Conservation (phyloP, 2,797 vertebrate species). For the Micrastur ruficollis region DNA sequence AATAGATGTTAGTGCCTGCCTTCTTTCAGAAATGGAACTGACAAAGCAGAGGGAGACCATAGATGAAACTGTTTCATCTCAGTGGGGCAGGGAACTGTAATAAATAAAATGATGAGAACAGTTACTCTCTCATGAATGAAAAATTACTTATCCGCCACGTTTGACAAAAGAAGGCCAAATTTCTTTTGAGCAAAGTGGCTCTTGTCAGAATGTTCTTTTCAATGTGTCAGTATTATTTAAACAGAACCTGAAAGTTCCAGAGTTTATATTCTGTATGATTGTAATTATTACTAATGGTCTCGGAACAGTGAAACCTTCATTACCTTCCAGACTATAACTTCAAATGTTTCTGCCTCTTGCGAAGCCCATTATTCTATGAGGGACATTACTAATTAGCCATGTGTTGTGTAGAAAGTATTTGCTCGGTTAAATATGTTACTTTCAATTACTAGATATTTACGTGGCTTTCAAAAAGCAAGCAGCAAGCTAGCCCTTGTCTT, state of each 20-base stretch:
- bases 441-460: neutral
- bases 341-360: neutral
- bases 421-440: neutral
- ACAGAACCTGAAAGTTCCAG: neutral
- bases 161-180: conserved; percentile 38
- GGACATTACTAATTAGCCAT: neutral
- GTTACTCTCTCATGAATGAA: conserved; percentile 37
- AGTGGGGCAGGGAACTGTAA: conserved; percentile 44
- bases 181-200: conserved; percentile 16
- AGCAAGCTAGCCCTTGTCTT: neutral
- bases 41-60: conserved; percentile 29
- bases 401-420: neutral
- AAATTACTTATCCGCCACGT: conserved; percentile 9
- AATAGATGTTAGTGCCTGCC: conserved; percentile 49
- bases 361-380: neutral
- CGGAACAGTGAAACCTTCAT: neutral
- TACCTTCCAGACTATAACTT: neutral
- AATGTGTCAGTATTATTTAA: neutral
- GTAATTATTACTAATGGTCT: neutral
- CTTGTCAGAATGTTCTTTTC: neutral
- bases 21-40: conserved; percentile 16
- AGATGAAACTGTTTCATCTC: conserved; percentile 56
- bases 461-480: neutral
- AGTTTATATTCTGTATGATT: neutral
- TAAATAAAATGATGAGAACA: conserved; percentile 36